Evolutionary conservation across 2,113 vertebrate species (phyloP).

Genomic region (Archocentrus centrarchus): DNA sequence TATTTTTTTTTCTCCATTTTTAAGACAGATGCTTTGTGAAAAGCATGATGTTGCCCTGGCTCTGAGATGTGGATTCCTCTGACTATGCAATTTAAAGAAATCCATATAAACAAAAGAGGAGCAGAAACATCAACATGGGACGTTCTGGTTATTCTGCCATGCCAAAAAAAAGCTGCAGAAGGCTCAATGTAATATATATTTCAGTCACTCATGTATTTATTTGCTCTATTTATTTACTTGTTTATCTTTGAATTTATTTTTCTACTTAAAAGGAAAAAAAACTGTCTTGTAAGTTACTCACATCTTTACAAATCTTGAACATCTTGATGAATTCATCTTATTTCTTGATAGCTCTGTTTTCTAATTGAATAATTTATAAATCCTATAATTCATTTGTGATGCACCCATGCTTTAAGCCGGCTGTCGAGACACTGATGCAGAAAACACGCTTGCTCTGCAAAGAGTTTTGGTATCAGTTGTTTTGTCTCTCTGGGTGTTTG

Average conservation of each 20-base stretch:
- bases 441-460: constrained; percentile 62
- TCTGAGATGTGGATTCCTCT: constrained; percentile 71
- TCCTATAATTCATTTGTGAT: constrained; percentile 65
- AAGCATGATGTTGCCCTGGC: constrained; percentile 61
- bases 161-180: constrained; percentile 54
- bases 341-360: constrained; percentile 68
- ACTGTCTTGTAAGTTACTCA: constrained; percentile 60
- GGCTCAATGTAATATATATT: constrained; percentile 68
- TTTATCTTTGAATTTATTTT: constrained; percentile 75
- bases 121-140: constrained; percentile 50
- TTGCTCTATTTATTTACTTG: constrained; percentile 69
- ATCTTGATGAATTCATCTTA: constrained; percentile 55
- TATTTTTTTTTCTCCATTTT: constrained; percentile 61
- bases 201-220: constrained; percentile 65
- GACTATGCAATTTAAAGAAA: constrained; percentile 84
- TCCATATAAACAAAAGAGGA: constrained; percentile 49
- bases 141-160: constrained; percentile 55
- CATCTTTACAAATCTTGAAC: constrained; percentile 55
- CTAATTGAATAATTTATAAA: constrained; percentile 71
- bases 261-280: constrained; percentile 65
- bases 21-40: constrained; percentile 62
- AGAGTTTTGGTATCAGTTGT: constrained; percentile 57
- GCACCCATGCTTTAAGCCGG: constrained; percentile 65
- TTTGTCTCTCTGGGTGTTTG: constrained; percentile 61
- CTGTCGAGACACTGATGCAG: constrained; percentile 70